phyloP scores from a whole-genome alignment of 53 echinoderm and acorn worm genomes.

The Actinopyga echinites region DNA sequence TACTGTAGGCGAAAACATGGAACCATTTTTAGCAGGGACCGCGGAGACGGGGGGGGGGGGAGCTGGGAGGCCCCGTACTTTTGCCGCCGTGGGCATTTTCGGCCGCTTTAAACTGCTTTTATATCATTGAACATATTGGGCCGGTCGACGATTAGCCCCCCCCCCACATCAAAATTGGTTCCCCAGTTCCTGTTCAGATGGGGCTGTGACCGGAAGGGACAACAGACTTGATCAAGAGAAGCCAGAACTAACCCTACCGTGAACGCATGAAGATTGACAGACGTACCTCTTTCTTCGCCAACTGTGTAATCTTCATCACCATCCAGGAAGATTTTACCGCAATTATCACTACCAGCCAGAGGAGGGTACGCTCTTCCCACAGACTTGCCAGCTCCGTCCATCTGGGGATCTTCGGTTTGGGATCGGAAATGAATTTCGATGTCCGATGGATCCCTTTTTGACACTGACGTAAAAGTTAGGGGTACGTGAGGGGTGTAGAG shows the following conservation, averaged over 20 bases:
- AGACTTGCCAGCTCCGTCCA: constrained; percentile 23
- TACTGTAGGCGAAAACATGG: too few relatives aligned
- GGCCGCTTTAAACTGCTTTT: too few relatives aligned
- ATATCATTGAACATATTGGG: too few relatives aligned
- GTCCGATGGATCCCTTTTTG: constrained; percentile 14
- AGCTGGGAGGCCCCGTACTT: too few relatives aligned
- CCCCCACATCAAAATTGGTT: too few relatives aligned
- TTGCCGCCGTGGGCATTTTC: too few relatives aligned
- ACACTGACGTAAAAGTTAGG: neutral
- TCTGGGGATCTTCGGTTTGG: neutral
- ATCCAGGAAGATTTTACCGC: constrained; percentile 12
- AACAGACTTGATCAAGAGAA: too few relatives aligned
- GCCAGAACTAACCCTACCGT: neutral
- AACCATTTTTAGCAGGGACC: too few relatives aligned
- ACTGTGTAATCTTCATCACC: constrained; percentile 18
- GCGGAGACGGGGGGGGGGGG: too few relatives aligned
- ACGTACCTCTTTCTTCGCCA: neutral
- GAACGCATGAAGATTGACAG: neutral
- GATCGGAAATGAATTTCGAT: neutral
- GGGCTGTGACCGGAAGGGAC: too few relatives aligned
- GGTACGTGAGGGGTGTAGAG: constrained; percentile 26
- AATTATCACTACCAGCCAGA: neutral
- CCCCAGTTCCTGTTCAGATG: too few relatives aligned
- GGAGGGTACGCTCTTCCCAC: constrained; percentile 20
- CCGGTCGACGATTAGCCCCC: too few relatives aligned